Evolutionary conservation across 1,140 invertebrate species (phyloP).

Genomic region (Probaryconus sp.): DNA sequence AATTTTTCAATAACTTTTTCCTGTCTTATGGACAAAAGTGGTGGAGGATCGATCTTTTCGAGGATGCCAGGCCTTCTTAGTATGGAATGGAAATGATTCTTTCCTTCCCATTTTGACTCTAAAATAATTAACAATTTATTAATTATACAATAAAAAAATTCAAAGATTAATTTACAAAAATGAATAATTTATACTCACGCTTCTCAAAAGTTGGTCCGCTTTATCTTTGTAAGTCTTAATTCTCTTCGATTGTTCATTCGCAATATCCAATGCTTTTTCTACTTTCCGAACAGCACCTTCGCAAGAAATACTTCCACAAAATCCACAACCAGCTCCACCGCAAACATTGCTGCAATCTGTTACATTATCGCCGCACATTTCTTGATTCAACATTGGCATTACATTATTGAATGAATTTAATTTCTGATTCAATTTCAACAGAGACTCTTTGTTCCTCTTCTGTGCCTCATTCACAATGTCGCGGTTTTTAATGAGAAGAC

Average conservation of each 20-base stretch:
- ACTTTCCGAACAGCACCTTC: constrained; percentile 93
- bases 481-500: constrained; percentile 84
- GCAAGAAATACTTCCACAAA: constrained; percentile 94
- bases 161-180: too few relatives aligned
- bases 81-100: constrained; percentile 75
- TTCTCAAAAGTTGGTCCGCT: constrained; percentile 83
- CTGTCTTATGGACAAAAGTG: constrained; percentile 46
- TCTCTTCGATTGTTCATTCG: constrained; percentile 88
- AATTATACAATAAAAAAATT: too few relatives aligned
- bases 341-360: constrained; percentile 93
- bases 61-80: constrained; percentile 77
- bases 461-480: constrained; percentile 84
- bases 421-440: constrained; percentile 83
- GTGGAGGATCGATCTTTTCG: constrained; percentile 66
- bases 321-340: constrained; percentile 95
- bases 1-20: constrained; percentile 47
- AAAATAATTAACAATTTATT: too few relatives aligned
- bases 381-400: constrained; percentile 91
- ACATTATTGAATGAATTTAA: constrained; percentile 83
- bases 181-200: constrained; percentile 76
- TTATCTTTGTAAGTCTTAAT: constrained; percentile 89
- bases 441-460: constrained; percentile 83
- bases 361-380: constrained; percentile 92
- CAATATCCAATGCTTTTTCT: constrained; percentile 89
- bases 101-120: constrained; percentile 79